Percentiles rank a stretch among this genome's conserved stretches.
phyloP scores from a whole-genome alignment of 2,113 vertebrate genomes.

The Mobula hypostoma region DNA sequence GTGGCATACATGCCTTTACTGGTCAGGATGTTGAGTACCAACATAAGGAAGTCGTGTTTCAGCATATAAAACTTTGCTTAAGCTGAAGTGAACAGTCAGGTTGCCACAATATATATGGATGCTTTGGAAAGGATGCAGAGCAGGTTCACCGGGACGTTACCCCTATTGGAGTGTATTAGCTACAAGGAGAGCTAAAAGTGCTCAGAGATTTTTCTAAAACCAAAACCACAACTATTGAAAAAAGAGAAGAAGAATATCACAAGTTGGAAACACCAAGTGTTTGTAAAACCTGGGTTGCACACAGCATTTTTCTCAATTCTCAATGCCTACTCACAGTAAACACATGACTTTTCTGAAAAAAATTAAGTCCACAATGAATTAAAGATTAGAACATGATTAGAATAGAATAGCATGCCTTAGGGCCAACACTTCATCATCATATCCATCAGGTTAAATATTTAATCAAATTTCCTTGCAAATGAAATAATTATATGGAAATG shows the following conservation, averaged over 20 bases:
- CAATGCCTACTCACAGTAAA: background rate
- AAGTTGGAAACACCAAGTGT: background rate
- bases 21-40: too few relatives aligned
- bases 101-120: too few relatives aligned
- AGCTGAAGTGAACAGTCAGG: too few relatives aligned
- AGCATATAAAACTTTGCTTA: too few relatives aligned
- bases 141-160: too few relatives aligned
- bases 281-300: background rate
- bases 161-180: too few relatives aligned
- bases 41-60: too few relatives aligned
- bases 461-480: background rate
- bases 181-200: background rate
- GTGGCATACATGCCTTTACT: too few relatives aligned
- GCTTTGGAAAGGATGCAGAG: too few relatives aligned
- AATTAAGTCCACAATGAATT: background rate
- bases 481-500: background rate
- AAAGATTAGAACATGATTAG: background rate
- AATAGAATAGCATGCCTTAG: background rate
- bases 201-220: background rate
- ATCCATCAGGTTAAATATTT: background rate
- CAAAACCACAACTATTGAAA: background rate
- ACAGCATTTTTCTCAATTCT: background rate
- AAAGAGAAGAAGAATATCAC: background rate
- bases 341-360: background rate
- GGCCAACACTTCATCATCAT: background rate